Base-by-base conservation (phyloP, 2,113 vertebrate genomes). In the Rhipidura dahli region DNA sequence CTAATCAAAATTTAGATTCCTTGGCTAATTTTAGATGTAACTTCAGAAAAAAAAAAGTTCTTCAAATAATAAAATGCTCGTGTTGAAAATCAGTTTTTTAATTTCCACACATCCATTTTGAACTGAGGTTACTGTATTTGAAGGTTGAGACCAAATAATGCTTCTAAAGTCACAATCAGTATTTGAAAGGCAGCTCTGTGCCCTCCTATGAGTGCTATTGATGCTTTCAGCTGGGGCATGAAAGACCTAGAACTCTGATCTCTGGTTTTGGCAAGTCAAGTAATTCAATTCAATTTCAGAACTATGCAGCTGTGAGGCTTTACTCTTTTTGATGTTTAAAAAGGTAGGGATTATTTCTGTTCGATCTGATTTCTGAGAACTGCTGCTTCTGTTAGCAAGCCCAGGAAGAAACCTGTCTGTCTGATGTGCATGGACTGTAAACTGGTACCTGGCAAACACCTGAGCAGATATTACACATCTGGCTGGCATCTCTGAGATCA, bases 171-270 rank as follows among this genome's bases (percentile, higher is more conserved):
- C 93, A 78, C 71, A 88, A 42, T 8, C 0, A 3, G 68, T 49
- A 19, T 94, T 81, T 94, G 89, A 94, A 97, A 97, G 88, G 83
- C 83, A 86, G 83, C 88, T 83, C 90, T 77, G 71, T 90, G 76
- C 88, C 71, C 79, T 65, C 61, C 82, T 94, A 92, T 93, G 87
- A 88, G 92, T 45, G 64, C 72, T 81, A 93, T 90, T 93, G 90
- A 96, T 93, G 88, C 83, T 94, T 96, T 97, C 75, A 95, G 92
- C 85, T 90, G 71, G 59, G 85, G 87, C 90, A 88, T 93, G 96
- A 96, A 95, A 96, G 93, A 97, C 92, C 90, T 91, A 90, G 94
- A 96, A 92, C 96, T 96, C 87, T 95, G 95, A 96, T 97, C 95
- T 96, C 75, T 72, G 93, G 75, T 94, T 96, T 94, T 96, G 90